Evolutionary conservation across 2,888 invertebrate genomes (phyloP).

Genomic region (Trichogramma evanescens): DNA sequence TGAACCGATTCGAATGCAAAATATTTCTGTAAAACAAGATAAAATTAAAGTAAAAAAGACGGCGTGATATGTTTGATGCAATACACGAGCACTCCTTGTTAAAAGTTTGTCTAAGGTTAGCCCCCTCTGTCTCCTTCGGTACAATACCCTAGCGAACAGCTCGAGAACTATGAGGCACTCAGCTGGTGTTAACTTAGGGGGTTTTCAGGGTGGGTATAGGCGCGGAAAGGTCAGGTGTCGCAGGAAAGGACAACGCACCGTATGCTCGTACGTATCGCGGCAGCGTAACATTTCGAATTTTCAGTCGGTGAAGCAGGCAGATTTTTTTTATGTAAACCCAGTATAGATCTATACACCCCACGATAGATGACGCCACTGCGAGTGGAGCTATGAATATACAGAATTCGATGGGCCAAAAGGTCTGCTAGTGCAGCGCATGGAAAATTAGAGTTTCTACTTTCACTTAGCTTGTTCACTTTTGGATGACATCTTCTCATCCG

Average conservation of each 20-base stretch:
- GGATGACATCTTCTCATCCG: too few species aligned
- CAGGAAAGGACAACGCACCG: not conserved
- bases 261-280: not conserved
- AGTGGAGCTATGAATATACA: not conserved
- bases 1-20: too few species aligned
- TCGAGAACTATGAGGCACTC: constrained; percentile 43
- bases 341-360: constrained; percentile 29
- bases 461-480: too few species aligned
- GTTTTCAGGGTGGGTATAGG: constrained; percentile 30
- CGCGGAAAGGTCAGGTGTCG: constrained; percentile 17
- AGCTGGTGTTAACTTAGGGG: constrained; percentile 38
- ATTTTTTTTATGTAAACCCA: constrained; percentile 9
- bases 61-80: too few species aligned
- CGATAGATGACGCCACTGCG: constrained; percentile 42
- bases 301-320: constrained; percentile 44
- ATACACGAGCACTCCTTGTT: too few species aligned
- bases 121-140: not conserved
- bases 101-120: too few species aligned
- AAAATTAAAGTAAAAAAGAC: too few species aligned
- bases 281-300: constrained; percentile 9
- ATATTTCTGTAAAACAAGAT: too few species aligned
- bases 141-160: constrained; percentile 37
- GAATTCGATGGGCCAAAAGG: not conserved
- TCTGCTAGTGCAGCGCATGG: not conserved
- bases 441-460: too few species aligned